A percentile compares a stretch with the other conserved stretches of the same genome.
Evolutionary conservation across 2,888 invertebrate species (phyloP).

Genomic region (Rhagonycha lutea): DNA sequence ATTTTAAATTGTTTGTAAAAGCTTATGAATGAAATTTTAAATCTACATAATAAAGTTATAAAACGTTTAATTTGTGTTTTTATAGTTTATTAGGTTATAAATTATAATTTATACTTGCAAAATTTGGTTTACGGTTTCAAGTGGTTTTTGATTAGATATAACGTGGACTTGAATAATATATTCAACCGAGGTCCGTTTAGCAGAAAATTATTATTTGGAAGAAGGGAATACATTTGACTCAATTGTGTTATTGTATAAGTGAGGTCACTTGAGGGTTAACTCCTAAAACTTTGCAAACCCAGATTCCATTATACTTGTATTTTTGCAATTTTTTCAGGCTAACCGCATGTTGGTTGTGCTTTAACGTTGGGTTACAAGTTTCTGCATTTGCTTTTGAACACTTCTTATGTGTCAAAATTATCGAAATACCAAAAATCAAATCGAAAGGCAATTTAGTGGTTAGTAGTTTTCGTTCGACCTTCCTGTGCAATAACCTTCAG

Average conservation of each 20-base stretch:
- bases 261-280: not conserved
- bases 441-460: not conserved
- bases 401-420: not conserved
- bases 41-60: slow-evolving; percentile 2
- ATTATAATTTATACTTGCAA: not conserved
- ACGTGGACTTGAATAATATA: not conserved
- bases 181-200: not conserved
- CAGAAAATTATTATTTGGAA: not conserved
- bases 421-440: not conserved
- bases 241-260: not conserved
- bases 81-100: not conserved
- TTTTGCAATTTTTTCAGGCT: not conserved
- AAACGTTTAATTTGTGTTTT: not conserved
- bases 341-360: not conserved
- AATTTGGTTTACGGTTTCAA: not conserved
- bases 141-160: not conserved
- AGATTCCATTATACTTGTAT: not conserved
- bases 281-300: not conserved
- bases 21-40: slow-evolving; percentile 2
- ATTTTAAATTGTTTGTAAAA: slow-evolving; percentile 2
- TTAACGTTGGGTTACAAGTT: not conserved
- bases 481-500: slow-evolving; percentile 29
- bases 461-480: slow-evolving; percentile 20
- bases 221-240: not conserved
- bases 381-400: no score